phyloP scores from a whole-genome alignment of 2,888 invertebrate genomes.

The Aproaerema taeniolella region DNA sequence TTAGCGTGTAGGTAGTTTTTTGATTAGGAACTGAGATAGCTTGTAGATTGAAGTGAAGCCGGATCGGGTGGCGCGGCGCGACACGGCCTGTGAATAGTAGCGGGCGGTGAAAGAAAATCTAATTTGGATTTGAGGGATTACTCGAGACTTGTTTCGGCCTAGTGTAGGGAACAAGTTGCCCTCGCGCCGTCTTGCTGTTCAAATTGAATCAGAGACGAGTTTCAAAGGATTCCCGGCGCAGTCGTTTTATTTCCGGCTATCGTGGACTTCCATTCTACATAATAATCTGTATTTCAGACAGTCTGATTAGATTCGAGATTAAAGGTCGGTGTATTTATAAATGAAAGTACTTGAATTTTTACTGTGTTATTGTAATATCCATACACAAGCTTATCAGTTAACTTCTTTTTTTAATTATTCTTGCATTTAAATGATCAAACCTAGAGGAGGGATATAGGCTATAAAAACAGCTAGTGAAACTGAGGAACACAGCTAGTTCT shows the following conservation, averaged over 20 bases:
- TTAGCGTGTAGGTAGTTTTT: no score
- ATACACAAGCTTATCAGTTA: no score
- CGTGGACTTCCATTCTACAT: background rate
- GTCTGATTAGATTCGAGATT: background rate
- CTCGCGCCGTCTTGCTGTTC: constrained; percentile 43
- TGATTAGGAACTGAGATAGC: background rate
- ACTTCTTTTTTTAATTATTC: no score
- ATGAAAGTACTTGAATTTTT: no score
- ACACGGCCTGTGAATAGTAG: constrained; percentile 63
- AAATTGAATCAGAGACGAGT: constrained; percentile 54
- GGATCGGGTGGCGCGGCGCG: constrained; percentile 4
- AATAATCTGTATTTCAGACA: background rate
- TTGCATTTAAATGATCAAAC: no score
- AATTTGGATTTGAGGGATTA: constrained; percentile 76
- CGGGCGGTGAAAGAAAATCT: constrained; percentile 72
- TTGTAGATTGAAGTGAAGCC: constrained; percentile 41
- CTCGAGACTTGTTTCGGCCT: constrained; percentile 72
- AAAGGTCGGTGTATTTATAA: background rate
- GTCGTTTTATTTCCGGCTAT: constrained; percentile 38
- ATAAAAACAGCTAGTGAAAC: no score
- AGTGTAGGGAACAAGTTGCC: constrained; percentile 47
- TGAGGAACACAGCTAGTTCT: no score
- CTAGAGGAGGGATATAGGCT: no score
- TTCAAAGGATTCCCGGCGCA: constrained; percentile 43
- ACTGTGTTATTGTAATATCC: no score